A percentile compares a stretch with the other conserved stretches of the same genome.
These are phyloP conservation scores for Stenolophus ochropezus DNA, from an alignment of 2,888 invertebrate species.

Conservation along the genomic window DNA sequence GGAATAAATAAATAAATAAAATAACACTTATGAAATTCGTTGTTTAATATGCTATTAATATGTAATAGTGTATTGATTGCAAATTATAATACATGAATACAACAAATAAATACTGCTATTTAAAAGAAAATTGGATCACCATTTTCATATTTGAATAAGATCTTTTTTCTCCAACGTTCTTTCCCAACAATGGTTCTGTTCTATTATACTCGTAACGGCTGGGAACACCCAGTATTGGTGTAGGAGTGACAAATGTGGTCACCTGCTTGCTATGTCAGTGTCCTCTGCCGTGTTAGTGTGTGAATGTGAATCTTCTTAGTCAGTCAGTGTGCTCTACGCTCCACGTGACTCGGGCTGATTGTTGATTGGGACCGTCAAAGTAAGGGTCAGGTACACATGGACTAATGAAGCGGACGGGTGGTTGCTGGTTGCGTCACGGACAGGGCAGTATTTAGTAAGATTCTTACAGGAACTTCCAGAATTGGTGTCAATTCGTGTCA, in stretches of 20 bases:
- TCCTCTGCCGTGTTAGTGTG: neutral
- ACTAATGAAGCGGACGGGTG: slow-evolving; percentile 46
- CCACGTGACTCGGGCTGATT: neutral
- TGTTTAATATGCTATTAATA: too few relatives aligned
- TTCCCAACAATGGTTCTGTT: neutral
- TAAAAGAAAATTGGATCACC: too few relatives aligned
- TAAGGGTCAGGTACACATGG: slow-evolving; percentile 28
- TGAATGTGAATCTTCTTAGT: too few relatives aligned
- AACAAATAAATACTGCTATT: too few relatives aligned
- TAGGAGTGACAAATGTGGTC: slow-evolving; percentile 1
- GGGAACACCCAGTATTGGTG: neutral
- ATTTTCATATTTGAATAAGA: too few relatives aligned
- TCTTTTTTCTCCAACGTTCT: neutral
- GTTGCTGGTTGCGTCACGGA: slow-evolving; percentile 37
- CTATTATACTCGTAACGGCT: neutral
- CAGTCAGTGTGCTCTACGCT: too few relatives aligned
- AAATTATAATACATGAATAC: too few relatives aligned
- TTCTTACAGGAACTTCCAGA: too few relatives aligned
- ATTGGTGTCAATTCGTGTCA: too few relatives aligned
- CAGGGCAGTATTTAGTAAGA: neutral
- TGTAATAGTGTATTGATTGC: too few relatives aligned
- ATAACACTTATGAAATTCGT: too few relatives aligned
- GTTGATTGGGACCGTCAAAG: slow-evolving; percentile 46
- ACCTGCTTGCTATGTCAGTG: neutral
- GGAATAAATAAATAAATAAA: too few relatives aligned